Conservation (phyloP, 2,113 vertebrate species). For the Etheostoma cragini region DNA sequence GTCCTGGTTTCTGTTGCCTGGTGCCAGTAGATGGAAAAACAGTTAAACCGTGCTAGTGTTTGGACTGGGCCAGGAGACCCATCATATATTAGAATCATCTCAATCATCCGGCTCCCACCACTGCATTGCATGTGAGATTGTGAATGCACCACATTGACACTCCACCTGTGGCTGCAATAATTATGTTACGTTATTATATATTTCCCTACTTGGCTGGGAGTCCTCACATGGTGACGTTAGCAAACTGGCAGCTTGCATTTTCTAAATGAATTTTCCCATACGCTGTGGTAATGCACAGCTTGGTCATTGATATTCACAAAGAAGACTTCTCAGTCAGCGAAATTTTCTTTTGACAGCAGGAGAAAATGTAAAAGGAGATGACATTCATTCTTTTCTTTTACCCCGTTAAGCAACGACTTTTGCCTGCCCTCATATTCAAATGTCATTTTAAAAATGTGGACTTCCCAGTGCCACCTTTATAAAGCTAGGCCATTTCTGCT, state of each 20-base stretch:
- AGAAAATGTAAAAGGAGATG: background rate
- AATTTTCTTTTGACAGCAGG: background rate
- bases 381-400: background rate
- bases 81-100: conserved; percentile 32
- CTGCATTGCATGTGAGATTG: background rate
- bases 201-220: no score
- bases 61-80: conserved; percentile 48
- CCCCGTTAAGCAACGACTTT: no score
- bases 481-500: background rate
- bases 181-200: background rate
- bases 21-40: conserved; percentile 54
- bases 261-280: no score
- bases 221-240: no score
- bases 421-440: no score
- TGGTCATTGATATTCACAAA: no score
- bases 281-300: no score
- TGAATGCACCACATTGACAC: background rate
- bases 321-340: background rate
- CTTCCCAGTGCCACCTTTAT: no score
- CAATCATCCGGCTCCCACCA: conserved; percentile 31
- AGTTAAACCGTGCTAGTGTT: conserved; percentile 74
- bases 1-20: conserved; percentile 61
- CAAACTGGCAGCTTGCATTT: no score
- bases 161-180: background rate
- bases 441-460: no score